Percentiles rank a stretch among this genome's conserved stretches.
phyloP scores from a whole-genome alignment of 2,797 vertebrate genomes.

The Brachyalestes nurse region DNA sequence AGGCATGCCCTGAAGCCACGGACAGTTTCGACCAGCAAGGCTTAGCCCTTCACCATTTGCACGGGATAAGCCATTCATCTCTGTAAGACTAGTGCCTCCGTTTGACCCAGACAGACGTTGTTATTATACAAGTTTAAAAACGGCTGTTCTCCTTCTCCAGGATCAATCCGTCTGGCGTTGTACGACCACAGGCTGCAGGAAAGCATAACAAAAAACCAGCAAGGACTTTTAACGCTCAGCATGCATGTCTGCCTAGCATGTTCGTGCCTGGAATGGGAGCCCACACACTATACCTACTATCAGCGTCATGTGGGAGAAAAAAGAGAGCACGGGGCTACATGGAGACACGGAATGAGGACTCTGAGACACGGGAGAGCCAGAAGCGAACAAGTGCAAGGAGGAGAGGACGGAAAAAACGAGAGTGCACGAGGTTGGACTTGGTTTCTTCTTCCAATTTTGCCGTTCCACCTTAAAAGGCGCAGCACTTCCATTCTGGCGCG shows the following conservation, averaged over 20 bases:
- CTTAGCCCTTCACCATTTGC: neutral
- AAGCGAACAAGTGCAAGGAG: neutral
- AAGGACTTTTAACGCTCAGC: neutral
- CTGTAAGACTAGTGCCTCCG: neutral
- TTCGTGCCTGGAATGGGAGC: neutral
- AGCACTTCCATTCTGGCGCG: no score
- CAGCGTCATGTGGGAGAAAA: neutral
- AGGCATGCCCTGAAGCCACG: slow-evolving; percentile 11
- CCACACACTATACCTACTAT: neutral
- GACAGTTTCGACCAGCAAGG: slow-evolving; percentile 21
- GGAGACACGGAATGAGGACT: no score
- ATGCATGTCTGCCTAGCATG: slow-evolving; percentile 16
- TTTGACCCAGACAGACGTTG: neutral
- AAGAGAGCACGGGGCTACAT: neutral
- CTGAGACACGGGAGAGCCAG: neutral
- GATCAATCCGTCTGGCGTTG: slow-evolving; percentile 26
- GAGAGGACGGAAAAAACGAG: neutral
- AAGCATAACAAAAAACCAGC: neutral
- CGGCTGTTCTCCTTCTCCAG: neutral
- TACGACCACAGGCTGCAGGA: slow-evolving; percentile 31
- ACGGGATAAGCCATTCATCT: neutral
- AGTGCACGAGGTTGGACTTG: no score
- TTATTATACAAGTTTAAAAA: slow-evolving; percentile 4
- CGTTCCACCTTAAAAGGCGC: slow-evolving; percentile 2
- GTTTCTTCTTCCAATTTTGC: neutral